Evolutionary conservation across 2,888 invertebrate species (phyloP), one percentile per base, ranked within the genome.

Genomic region (Scelioninae gen. 2): DNA sequence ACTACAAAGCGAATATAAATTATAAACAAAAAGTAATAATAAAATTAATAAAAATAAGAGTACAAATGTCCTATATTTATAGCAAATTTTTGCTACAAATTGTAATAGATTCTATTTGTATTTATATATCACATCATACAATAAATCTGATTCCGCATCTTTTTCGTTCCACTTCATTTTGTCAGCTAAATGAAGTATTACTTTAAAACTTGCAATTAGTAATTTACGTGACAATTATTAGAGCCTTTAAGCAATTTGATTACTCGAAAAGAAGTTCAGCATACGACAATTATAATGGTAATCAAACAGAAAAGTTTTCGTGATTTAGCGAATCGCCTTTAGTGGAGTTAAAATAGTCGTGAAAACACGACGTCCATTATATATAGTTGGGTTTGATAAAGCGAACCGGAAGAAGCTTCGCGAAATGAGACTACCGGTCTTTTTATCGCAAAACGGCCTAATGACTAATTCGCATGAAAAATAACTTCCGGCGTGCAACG

Each of bases 381-480:
- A 39, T 16, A 13, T 10, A 13, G 9, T 31, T 4, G n/a, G n/a
- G 48, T 13, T 48, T 65, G 71, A 72, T 67, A 72, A 55, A 60
- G 45, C 45, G 35, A 67, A 55, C 46, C 46, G 72, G 72, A 72
- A 72, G 72, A 16, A 48, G 60, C 64, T 46, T 61, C 72, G 65
- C 65, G 25, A 72, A 65, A 61, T 67, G 61, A 53, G 43, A 72
- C 72, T 72, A 72, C 72, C 72, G 72, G 72, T 60, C 65, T 65
- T 72, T 71, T 65, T 72, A 72, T 65, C 65, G 60, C 45, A 39
- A 48, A 65, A 65, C 60, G 53, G 41, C 52, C 64, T 72, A 72
- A 72, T 72, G 71, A 64, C 71, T 72, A 71, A 71, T 64, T 71
- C 71, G 58, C 71, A 71, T 64, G 64, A 71, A 58, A 64, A 64